phyloP scores from a whole-genome alignment of 1,140 invertebrate species.

The Papilio polytes region DNA sequence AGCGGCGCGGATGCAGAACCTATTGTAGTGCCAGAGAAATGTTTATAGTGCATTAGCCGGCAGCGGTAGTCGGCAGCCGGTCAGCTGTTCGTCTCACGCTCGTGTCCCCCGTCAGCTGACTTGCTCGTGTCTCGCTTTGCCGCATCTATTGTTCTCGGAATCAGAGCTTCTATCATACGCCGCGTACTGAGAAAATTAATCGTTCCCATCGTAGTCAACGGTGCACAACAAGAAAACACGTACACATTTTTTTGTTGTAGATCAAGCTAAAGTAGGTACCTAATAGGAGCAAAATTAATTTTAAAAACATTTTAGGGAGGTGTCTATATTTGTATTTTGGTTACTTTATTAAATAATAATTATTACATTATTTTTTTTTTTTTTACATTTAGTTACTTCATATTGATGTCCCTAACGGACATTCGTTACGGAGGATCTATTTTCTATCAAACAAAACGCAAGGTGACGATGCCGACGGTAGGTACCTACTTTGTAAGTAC shows the following conservation, averaged over 20 bases:
- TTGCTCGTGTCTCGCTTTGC: constrained; percentile 56
- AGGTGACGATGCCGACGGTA: constrained; percentile 18
- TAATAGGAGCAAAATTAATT: not conserved
- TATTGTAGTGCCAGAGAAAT: constrained; percentile 52
- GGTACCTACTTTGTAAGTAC: constrained; percentile 29
- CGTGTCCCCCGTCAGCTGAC: constrained; percentile 58
- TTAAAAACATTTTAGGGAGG: not conserved
- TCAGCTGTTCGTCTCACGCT: constrained; percentile 60
- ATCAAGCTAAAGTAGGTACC: not conserved
- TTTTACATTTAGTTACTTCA: not conserved
- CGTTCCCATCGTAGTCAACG: constrained; percentile 13
- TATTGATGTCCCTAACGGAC: not conserved
- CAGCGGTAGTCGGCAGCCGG: constrained; percentile 13
- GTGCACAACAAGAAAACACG: not conserved
- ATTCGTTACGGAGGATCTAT: not conserved
- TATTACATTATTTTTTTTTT: not conserved
- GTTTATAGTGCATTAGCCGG: constrained; percentile 45
- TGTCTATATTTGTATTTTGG: too few relatives aligned
- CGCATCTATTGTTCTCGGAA: constrained; percentile 57
- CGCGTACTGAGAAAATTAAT: constrained; percentile 19
- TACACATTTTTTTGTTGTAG: not conserved
- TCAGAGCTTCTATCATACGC: constrained; percentile 24
- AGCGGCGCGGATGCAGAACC: constrained; percentile 48
- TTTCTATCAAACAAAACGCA: constrained; percentile 2
- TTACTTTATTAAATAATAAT: too few relatives aligned